These are phyloP conservation scores for Aradus depressus DNA, from an alignment of 2,888 invertebrate genomes.

Conservation along the genomic window DNA sequence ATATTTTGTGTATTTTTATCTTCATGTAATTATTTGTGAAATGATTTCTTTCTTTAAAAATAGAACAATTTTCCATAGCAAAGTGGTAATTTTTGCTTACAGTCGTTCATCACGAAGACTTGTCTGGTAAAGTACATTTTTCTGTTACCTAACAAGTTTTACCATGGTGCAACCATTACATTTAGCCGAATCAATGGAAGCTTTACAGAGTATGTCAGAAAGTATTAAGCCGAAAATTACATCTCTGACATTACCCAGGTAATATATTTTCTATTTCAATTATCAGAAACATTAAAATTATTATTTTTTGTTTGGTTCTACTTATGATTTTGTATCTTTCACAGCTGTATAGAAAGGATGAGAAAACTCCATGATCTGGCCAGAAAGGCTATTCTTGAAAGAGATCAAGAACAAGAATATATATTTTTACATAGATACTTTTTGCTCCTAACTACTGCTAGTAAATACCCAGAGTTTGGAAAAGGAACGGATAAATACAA, in stretches of 20 bases:
- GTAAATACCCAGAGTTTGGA: conserved; percentile 1
- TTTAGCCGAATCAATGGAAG: conserved; percentile 10
- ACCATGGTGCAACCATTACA: conserved; percentile 7
- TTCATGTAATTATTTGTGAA: too few relatives aligned
- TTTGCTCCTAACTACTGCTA: conserved; percentile 1
- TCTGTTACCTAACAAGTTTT: conserved; percentile 1
- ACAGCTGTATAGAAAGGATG: conserved; percentile 13
- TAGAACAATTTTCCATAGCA: too few relatives aligned
- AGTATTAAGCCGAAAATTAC: conserved; percentile 7
- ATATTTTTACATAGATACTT: conserved; percentile 17
- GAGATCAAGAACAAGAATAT: conserved; percentile 19
- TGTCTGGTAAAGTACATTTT: too few relatives aligned
- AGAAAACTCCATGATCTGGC: conserved; percentile 1
- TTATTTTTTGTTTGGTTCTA: not conserved
- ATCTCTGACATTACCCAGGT: not conserved
- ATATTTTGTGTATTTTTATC: too few relatives aligned
- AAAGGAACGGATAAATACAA: not conserved
- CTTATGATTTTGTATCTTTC: not conserved
- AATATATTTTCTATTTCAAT: not conserved
- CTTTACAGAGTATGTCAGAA: conserved; percentile 5
- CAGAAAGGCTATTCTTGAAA: not conserved
- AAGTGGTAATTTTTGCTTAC: too few relatives aligned
- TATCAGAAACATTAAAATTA: not conserved
- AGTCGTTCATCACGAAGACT: not conserved
- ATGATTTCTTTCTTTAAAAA: too few relatives aligned